A percentile compares a stretch with the other conserved stretches of the same genome.
phyloP scores from a whole-genome alignment of 2,888 invertebrate species.

The Aplocera efformata region DNA sequence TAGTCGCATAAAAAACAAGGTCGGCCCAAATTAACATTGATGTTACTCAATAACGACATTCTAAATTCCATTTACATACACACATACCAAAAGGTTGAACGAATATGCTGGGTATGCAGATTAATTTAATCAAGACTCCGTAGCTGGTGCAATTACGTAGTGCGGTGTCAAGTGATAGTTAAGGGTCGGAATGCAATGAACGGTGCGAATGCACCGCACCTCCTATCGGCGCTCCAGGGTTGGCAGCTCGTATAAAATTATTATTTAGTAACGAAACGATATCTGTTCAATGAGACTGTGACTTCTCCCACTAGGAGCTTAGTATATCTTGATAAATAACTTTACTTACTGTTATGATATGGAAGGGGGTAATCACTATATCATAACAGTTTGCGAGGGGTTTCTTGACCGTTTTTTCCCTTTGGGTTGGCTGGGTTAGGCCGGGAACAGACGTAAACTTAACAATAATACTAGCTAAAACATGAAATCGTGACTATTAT shows the following conservation, averaged over 20 bases:
- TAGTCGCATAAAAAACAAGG: constrained; percentile 23
- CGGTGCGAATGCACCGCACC: constrained; percentile 29
- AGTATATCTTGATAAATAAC: no score
- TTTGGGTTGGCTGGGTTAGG: no score
- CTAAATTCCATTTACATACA: constrained; percentile 35
- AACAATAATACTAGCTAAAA: no score
- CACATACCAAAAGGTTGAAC: constrained; percentile 45
- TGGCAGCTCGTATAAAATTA: background rate
- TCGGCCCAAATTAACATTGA: constrained; percentile 24
- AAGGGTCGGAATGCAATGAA: constrained; percentile 26
- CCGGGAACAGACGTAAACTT: no score
- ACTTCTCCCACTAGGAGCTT: no score
- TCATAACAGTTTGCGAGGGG: no score
- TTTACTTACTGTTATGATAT: no score
- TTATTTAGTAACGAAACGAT: no score
- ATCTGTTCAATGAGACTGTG: no score
- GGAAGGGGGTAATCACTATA: no score
- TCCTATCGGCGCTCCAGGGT: constrained; percentile 14
- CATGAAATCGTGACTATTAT: no score
- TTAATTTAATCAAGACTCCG: constrained; percentile 34
- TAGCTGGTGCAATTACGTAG: constrained; percentile 28
- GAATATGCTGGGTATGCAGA: constrained; percentile 35
- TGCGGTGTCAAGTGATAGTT: constrained; percentile 19
- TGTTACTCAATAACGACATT: constrained; percentile 32
- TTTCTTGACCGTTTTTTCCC: no score